phyloP scores from a whole-genome alignment of 1,140 invertebrate species.

The Marisa cornuarietis region DNA sequence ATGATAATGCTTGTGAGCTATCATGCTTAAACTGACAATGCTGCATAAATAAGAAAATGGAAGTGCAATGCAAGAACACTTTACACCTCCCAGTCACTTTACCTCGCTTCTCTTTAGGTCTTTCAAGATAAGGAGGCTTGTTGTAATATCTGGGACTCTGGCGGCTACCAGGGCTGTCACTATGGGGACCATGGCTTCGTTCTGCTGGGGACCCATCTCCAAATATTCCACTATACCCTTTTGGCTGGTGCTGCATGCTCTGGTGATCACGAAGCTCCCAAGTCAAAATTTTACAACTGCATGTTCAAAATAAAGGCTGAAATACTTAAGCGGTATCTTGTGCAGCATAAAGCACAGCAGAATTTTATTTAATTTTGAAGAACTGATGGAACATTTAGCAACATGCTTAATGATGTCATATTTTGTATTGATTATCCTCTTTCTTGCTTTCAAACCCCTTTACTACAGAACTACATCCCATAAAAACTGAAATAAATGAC shows the following conservation, averaged over 20 bases:
- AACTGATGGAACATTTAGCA: too few species aligned
- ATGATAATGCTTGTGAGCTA: not conserved
- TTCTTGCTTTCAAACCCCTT: too few species aligned
- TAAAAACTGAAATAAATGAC: too few species aligned
- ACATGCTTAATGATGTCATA: too few species aligned
- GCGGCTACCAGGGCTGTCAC: constrained; percentile 73
- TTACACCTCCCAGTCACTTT: constrained; percentile 10
- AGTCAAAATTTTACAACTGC: not conserved
- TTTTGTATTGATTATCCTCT: too few species aligned
- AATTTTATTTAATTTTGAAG: too few species aligned
- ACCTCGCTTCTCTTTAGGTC: constrained; percentile 78
- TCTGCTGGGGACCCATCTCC: constrained; percentile 73
- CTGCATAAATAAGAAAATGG: not conserved
- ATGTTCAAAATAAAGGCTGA: too few species aligned
- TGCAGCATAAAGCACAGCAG: too few species aligned
- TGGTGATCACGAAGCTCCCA: constrained; percentile 26
- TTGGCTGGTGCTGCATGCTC: constrained; percentile 55
- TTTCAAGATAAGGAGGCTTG: constrained; percentile 83
- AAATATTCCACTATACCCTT: constrained; percentile 59
- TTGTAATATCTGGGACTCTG: constrained; percentile 73
- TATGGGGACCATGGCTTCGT: constrained; percentile 74
- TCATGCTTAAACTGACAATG: not conserved
- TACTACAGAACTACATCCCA: too few species aligned
- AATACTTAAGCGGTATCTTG: too few species aligned
- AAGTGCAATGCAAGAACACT: not conserved